These are phyloP conservation scores for Leptinotarsa undecemlineata DNA, from an alignment of 1,140 invertebrate species.

Conservation along the genomic window DNA sequence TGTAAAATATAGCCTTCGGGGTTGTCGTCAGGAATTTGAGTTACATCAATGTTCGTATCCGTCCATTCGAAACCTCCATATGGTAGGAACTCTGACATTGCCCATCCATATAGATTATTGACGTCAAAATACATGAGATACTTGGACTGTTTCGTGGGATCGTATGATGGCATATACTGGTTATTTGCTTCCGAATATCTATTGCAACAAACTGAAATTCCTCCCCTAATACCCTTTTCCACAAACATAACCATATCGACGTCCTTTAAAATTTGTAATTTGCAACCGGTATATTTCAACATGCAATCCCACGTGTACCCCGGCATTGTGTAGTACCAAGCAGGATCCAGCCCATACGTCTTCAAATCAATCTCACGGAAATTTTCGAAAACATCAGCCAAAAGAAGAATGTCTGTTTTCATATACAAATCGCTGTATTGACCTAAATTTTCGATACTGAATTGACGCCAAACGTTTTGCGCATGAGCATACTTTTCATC, in stretches of 20 bases:
- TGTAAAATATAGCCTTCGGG: slow-evolving; percentile 47
- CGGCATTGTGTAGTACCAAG: slow-evolving; percentile 52
- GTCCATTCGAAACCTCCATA: slow-evolving; percentile 56
- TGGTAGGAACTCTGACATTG: slow-evolving; percentile 57
- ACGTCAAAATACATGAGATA: slow-evolving; percentile 58
- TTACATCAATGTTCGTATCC: slow-evolving; percentile 12
- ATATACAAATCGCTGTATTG: slow-evolving; percentile 54
- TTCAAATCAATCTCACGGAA: slow-evolving; percentile 51
- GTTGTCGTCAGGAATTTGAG: not conserved
- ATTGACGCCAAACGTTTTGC: slow-evolving; percentile 54
- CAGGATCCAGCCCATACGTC: slow-evolving; percentile 50
- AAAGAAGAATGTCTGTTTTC: slow-evolving; percentile 53
- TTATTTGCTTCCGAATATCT: slow-evolving; percentile 50
- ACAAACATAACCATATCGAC: slow-evolving; percentile 52
- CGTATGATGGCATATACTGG: slow-evolving; percentile 43
- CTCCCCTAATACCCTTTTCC: slow-evolving; percentile 52
- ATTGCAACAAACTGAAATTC: slow-evolving; percentile 47
- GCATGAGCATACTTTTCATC: slow-evolving; percentile 55
- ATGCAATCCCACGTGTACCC: slow-evolving; percentile 48
- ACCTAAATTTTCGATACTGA: slow-evolving; percentile 51
- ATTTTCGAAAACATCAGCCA: slow-evolving; percentile 59
- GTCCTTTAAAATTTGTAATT: slow-evolving; percentile 51
- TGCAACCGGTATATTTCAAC: slow-evolving; percentile 45
- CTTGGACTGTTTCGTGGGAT: slow-evolving; percentile 24
- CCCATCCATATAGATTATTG: slow-evolving; percentile 62